Conservation (phyloP, 2,797 vertebrate genomes). For the Liparis tanakae region DNA sequence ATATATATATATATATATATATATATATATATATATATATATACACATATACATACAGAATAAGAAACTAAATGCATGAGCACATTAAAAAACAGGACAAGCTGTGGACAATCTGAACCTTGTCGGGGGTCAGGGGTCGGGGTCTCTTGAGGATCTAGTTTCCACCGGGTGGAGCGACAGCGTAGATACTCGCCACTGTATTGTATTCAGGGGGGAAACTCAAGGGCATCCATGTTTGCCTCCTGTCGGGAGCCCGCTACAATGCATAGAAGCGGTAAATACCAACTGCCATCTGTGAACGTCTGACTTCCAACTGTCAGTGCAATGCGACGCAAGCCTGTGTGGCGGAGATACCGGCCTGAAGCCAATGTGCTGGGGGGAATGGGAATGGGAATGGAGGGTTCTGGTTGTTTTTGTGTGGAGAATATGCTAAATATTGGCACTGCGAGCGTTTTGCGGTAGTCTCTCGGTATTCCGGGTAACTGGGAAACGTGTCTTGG, state of each 20-base stretch:
- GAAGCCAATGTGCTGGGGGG: neutral
- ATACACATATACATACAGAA: neutral
- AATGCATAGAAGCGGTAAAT: conserved; percentile 35
- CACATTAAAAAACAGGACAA: neutral
- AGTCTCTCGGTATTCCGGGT: neutral
- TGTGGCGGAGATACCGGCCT: conserved; percentile 12
- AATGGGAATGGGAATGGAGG: neutral
- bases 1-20: too few species aligned
- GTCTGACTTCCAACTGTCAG: conserved; percentile 32
- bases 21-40: too few species aligned
- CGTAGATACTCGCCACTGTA: conserved; percentile 7
- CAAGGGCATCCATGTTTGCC: conserved; percentile 42
- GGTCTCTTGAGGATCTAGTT: neutral
- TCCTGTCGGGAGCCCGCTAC: conserved; percentile 10
- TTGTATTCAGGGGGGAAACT: conserved; percentile 17
- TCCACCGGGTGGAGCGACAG: neutral
- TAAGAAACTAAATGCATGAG: neutral
- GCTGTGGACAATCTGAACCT: neutral
- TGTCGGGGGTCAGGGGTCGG: neutral
- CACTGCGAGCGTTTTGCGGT: neutral
- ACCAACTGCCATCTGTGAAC: conserved; percentile 51
- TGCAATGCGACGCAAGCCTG: conserved; percentile 23
- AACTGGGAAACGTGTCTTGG: neutral
- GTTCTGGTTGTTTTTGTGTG: conserved; percentile 1
- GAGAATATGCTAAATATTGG: neutral